A percentile compares a stretch with the other conserved stretches of the same genome.
These are phyloP conservation scores for Pachypanchax playfairii DNA, from an alignment of 2,113 vertebrate genomes.

Conservation along the genomic window DNA sequence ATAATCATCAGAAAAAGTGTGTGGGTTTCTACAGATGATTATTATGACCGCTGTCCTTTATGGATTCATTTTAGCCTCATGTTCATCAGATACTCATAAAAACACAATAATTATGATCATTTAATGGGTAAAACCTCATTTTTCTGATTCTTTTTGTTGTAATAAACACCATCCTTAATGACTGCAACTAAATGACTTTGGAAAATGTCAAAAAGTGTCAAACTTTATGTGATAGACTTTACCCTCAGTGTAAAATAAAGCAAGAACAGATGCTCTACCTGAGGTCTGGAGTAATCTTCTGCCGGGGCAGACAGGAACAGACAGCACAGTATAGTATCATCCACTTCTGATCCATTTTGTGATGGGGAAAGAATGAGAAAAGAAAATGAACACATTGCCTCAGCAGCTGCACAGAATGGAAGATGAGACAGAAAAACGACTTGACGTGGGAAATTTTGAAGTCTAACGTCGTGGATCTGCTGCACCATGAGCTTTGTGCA, in stretches of 20 bases:
- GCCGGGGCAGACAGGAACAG: conserved; percentile 24
- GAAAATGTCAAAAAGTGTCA: conserved; percentile 30
- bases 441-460: conserved; percentile 4
- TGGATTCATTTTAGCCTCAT: conserved; percentile 19
- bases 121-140: conserved; percentile 35
- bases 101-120: conserved; percentile 33
- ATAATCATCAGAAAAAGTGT: conserved; percentile 3
- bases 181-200: conserved; percentile 32
- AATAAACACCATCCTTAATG: conserved; percentile 21
- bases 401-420: conserved; percentile 24
- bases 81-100: conserved; percentile 25
- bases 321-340: conserved; percentile 55
- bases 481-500: background rate
- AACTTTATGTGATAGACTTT: conserved; percentile 28
- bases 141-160: conserved; percentile 25
- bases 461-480: no score
- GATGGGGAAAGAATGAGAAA: conserved; percentile 48
- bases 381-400: conserved; percentile 44
- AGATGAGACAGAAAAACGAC: conserved; percentile 19
- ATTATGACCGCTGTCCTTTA: conserved; percentile 14
- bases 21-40: conserved; percentile 28
- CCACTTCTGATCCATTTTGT: conserved; percentile 54
- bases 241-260: conserved; percentile 22
- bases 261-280: conserved; percentile 43
- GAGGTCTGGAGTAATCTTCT: conserved; percentile 54